Evolutionary conservation across 2,113 vertebrate species (phyloP).

Genomic region (Cairina moschata): DNA sequence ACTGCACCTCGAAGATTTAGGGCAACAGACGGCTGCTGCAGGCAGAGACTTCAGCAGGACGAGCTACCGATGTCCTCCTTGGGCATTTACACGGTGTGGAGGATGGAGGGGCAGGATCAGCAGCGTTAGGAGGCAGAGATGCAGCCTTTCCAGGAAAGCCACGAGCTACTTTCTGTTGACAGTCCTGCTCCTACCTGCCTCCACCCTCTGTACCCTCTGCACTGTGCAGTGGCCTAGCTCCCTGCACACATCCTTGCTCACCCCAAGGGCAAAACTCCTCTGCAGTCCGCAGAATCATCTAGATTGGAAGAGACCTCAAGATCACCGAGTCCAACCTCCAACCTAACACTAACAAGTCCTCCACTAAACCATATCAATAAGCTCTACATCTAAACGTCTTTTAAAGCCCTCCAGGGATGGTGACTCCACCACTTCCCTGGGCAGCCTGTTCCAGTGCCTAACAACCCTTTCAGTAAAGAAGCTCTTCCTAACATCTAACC

Average conservation of each 20-base stretch:
- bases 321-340: no score
- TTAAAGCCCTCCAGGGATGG: no score
- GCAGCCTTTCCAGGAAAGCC: background rate
- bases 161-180: background rate
- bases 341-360: no score
- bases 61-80: fast-evolving
- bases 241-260: background rate
- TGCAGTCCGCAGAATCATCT: no score
- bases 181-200: background rate
- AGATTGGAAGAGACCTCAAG: no score
- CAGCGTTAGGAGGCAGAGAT: background rate
- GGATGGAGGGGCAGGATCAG: background rate
- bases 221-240: background rate
- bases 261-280: background rate
- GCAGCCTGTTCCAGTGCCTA: no score
- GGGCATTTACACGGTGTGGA: background rate
- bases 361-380: no score
- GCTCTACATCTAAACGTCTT: no score
- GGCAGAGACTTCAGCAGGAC: background rate
- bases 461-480: no score
- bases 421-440: no score
- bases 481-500: no score
- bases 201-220: background rate
- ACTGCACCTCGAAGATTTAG: background rate
- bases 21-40: background rate